A percentile compares a stretch with the other conserved stretches of the same genome.
These are phyloP conservation scores for Aurelia sp. DNA, from an alignment of 30 jellyfish, hydroid and myxozoan genomes.

Conservation along the genomic window DNA sequence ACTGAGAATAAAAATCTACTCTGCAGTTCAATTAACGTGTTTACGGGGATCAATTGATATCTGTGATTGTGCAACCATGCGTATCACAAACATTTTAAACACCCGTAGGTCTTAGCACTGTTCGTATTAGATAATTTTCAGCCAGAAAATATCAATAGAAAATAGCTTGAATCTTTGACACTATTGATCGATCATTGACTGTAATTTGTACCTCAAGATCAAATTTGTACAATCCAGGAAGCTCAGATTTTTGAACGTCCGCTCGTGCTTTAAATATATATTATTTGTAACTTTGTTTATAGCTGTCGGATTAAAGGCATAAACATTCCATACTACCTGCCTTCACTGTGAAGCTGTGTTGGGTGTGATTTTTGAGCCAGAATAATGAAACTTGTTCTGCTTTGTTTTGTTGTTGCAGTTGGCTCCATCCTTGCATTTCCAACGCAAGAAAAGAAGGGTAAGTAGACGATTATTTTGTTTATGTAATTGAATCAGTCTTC, in stretches of 20 bases:
- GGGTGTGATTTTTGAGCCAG: neutral
- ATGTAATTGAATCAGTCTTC: neutral
- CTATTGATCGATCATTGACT: neutral
- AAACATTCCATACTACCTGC: constrained; percentile 28
- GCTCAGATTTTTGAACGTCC: neutral
- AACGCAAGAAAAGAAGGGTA: constrained; percentile 19
- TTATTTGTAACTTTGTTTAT: constrained; percentile 14
- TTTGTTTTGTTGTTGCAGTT: neutral
- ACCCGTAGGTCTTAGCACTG: constrained; percentile 18
- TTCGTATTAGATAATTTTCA: constrained; percentile 2
- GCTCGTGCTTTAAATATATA: neutral
- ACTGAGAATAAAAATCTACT: neutral
- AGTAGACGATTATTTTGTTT: neutral
- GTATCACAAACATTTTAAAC: constrained; percentile 32
- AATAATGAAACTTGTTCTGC: constrained; percentile 17
- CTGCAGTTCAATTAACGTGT: constrained; percentile 33
- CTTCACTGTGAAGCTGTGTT: neutral
- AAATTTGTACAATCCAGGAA: neutral
- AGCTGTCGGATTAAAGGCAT: neutral
- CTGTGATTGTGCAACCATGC: constrained; percentile 60
- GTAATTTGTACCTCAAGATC: neutral
- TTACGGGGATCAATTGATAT: constrained; percentile 46
- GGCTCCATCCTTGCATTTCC: neutral
- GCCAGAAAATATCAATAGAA: neutral
- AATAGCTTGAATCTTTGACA: constrained; percentile 1